Base-by-base conservation (phyloP, 2,797 vertebrate genomes). In the Spatula versicolor region DNA sequence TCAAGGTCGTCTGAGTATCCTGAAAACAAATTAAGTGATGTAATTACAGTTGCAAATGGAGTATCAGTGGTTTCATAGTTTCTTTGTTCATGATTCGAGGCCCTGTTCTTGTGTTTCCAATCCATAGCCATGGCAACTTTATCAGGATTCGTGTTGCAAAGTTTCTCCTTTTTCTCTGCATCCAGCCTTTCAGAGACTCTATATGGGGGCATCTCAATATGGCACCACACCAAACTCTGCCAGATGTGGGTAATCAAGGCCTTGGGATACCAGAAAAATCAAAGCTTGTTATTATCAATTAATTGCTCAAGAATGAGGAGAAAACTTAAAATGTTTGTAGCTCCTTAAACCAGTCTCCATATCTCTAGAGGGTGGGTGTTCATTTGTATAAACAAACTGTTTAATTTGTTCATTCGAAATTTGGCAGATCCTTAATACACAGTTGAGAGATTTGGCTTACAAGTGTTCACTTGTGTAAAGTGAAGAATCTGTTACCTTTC, bases 1-100 rank as follows among this genome's bases (percentile, higher is more conserved):
- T 92, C 2, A 64, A 77, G 48, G 76, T 75, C 83, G 11, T 76
- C 73, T 86, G 30, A 63, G 39, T 90, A 77, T 84, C 60, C 81
- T 22, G 26, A 93, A 96, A 97, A 88, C 80, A 92, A 95, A 91
- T 86, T 91, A 86, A 83, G 79, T 94, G 67, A 96, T 95, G 56
- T 84, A 83, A 94, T 85, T 92, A 67, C 16, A 46, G 63, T n/a
- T 64, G 75, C 75, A 92, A 94, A 85, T 64, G 72, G 16, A 50
- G 3, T 91, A 87, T 72, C 78, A 54, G 54, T 91, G 66, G 64
- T 92, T 94, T 93, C 46, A 52, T 69, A 68, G 68, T 58, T 92
- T 25, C 66, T 86, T 85, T 78, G 56, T 59, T 86, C 78, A 58
- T 80, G 33, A 83, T 90, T 92, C 58, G 58, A 69, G 68, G 68